Conservation (phyloP, 2,888 invertebrate genomes). For the Lasiommata megera region DNA sequence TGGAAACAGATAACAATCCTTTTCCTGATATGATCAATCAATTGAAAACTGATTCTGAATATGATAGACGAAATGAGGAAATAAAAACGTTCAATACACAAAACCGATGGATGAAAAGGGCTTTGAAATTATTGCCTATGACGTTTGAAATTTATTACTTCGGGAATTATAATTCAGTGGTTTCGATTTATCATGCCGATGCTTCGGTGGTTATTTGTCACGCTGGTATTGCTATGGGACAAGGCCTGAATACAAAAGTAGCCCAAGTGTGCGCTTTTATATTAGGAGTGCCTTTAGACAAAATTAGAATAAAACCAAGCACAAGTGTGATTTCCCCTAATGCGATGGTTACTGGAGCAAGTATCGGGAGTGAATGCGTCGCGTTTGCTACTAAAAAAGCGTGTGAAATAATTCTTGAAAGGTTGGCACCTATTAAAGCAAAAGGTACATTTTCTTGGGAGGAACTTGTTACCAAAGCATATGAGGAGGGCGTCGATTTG, state of each 20-base stretch:
- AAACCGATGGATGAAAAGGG: slow-evolving; percentile 90
- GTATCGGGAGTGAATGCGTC: slow-evolving; percentile 84
- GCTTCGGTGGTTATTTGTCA: slow-evolving; percentile 86
- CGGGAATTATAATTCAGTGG: slow-evolving; percentile 80
- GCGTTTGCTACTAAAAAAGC: slow-evolving; percentile 82
- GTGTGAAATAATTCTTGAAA: slow-evolving; percentile 82
- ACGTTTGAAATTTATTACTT: slow-evolving; percentile 80
- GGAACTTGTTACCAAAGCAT: slow-evolving; percentile 78
- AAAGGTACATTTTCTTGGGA: slow-evolving; percentile 81
- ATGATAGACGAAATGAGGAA: slow-evolving; percentile 63
- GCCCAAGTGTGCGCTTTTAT: slow-evolving; percentile 89
- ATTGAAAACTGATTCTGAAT: slow-evolving; percentile 75
- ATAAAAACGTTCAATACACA: slow-evolving; percentile 78
- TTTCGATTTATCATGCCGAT: slow-evolving; percentile 85
- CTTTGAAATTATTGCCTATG: slow-evolving; percentile 84
- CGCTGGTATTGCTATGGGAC: slow-evolving; percentile 88
- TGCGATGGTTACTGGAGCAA: slow-evolving; percentile 83
- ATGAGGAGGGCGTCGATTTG: slow-evolving; percentile 76
- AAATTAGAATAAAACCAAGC: slow-evolving; percentile 83
- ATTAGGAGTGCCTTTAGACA: slow-evolving; percentile 84
- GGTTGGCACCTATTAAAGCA: slow-evolving; percentile 81
- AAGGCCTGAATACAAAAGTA: slow-evolving; percentile 90
- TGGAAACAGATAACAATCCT: slow-evolving; percentile 63
- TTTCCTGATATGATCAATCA: slow-evolving; percentile 76
- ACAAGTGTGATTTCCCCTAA: slow-evolving; percentile 83